Evolutionary conservation across 2,113 vertebrate genomes (phyloP), one percentile per base, ranked within the genome.

Genomic region (Phoxinus phoxinus): DNA sequence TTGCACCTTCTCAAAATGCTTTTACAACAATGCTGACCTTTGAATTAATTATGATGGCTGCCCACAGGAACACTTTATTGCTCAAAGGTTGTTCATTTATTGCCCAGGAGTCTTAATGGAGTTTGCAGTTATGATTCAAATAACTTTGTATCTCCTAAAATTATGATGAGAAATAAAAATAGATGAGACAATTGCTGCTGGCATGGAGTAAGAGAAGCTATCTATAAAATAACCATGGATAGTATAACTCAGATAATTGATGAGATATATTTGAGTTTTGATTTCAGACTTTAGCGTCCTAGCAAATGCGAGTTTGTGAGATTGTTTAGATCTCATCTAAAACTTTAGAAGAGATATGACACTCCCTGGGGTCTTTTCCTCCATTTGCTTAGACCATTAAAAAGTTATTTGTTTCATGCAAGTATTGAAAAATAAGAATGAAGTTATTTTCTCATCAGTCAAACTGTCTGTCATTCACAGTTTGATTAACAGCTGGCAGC

Each of bases 41-140:
- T 79, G 12, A 79, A 61, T 79, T 79, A 79, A 59, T 79, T 79
- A 61, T 79, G 56, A 79, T 79, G 56, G 35, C 76, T 59, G 23
- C 12, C 53, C 5, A 37, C 6, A 59, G 7, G 23, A 79, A 74
- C n/a, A 15, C 71, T 46, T 48, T 74, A 79, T 41, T 61, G 35
- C 76, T 78, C 11, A 35, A 41, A 37, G 32, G 32, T 78, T 78
- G 53, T 78, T 4, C 56, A 25, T 79, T 61, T n/a, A n/a, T 58
- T 59, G 53, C 23, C 23, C 56, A 17, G 3, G 76, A 79, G 32
- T 17, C 32, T 79, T 17, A 13, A 59, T 37, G 56, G 56, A 61
- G 8, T 79, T 79, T 61, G 76, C 23, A 4, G 56, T 37, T 79
- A 79, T 79, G 56, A 25, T 79, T 61, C 56, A 41, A n/a, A 19